A percentile compares a stretch with the other conserved stretches of the same genome.
Conservation (phyloP, 2,888 invertebrate species). For the Hypena proboscidalis region DNA sequence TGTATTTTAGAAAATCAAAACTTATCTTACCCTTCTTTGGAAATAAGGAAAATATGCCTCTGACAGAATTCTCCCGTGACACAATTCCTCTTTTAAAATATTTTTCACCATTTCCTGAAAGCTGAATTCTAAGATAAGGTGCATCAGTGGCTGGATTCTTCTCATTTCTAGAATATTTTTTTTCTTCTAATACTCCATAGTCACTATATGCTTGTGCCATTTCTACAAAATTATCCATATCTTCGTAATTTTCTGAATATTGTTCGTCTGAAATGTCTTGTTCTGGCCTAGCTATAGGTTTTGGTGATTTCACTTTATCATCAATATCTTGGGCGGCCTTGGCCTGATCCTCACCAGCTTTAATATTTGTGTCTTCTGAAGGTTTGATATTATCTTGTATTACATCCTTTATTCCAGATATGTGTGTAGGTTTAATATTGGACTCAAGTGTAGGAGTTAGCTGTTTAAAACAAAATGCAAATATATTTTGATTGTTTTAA, state of each 20-base stretch:
- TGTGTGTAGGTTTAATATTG: no score
- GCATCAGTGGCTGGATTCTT: conserved; percentile 35
- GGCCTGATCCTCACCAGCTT: no score
- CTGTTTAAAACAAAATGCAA: no score
- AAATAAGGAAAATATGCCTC: conserved; percentile 4
- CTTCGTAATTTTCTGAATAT: conserved; percentile 65
- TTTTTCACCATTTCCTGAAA: conserved; percentile 26
- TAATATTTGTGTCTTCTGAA: no score
- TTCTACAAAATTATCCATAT: conserved; percentile 54
- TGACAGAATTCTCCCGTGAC: background rate
- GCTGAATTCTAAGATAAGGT: conserved; percentile 37
- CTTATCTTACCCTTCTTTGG: conserved; percentile 6
- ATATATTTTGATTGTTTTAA: no score
- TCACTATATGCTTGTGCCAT: conserved; percentile 78
- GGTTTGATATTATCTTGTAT: no score
- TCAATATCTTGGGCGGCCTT: no score
- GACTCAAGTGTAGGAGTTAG: no score
- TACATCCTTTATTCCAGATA: no score
- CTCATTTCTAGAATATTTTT: conserved; percentile 50
- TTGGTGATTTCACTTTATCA: background rate
- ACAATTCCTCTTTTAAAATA: conserved; percentile 27
- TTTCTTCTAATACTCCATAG: conserved; percentile 68
- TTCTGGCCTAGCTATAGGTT: conserved; percentile 21
- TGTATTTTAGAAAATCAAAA: no score
- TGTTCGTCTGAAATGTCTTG: conserved; percentile 54